These are phyloP conservation scores for Synaphobranchus kaupii DNA, from an alignment of 2,797 vertebrate species.

Conservation along the genomic window DNA sequence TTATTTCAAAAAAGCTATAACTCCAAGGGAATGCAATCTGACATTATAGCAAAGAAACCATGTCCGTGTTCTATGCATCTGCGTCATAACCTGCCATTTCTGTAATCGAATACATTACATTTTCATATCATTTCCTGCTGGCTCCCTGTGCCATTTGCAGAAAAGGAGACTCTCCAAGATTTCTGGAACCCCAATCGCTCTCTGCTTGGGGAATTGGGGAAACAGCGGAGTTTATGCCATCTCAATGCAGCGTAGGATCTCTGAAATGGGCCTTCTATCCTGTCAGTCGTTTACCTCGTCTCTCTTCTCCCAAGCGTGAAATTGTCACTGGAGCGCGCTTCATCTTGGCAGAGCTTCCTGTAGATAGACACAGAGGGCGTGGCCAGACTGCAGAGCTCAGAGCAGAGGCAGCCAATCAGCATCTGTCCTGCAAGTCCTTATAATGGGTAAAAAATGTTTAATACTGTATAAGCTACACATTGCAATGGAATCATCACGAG, in stretches of 20 bases:
- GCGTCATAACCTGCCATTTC: no score
- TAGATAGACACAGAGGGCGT: constrained; percentile 45
- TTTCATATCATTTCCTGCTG: no score
- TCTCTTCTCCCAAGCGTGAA: constrained; percentile 56
- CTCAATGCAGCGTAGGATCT: constrained; percentile 45
- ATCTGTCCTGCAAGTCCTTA: background rate
- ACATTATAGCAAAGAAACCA: no score
- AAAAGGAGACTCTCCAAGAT: no score
- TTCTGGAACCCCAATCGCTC: background rate
- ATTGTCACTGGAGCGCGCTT: constrained; percentile 51
- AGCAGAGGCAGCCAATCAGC: background rate
- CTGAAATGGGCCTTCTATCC: constrained; percentile 56
- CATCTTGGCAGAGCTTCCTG: constrained; percentile 58
- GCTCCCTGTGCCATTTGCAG: no score
- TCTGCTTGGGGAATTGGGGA: background rate
- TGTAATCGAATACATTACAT: no score
- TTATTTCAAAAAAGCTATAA: no score
- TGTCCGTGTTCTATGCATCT: no score
- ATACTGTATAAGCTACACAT: no score
- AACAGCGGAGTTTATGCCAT: constrained; percentile 51
- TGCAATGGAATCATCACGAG: no score
- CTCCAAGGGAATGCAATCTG: no score
- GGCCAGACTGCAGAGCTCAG: background rate
- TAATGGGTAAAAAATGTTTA: background rate
- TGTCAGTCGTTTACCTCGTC: constrained; percentile 50